Evolutionary conservation across 2,797 vertebrate species (phyloP).

Genomic region (Pteropus rufus): DNA sequence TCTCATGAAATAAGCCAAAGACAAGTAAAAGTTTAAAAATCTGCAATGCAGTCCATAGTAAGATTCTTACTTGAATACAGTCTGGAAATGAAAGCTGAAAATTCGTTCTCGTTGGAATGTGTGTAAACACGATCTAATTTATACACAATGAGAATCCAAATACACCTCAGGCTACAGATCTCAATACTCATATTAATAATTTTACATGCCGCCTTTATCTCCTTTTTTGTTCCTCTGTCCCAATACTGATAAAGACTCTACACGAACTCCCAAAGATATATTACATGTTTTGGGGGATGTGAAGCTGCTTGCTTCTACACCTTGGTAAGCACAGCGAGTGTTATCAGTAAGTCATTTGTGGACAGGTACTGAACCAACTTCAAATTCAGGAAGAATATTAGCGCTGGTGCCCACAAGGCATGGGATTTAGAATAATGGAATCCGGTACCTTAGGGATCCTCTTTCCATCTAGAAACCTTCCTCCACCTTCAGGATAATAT

Average conservation of each 20-base stretch:
- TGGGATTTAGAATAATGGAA: neutral
- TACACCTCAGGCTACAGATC: neutral
- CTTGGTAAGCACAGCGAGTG: neutral
- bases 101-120: neutral
- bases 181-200: neutral
- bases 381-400: neutral
- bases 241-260: neutral
- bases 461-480: neutral
- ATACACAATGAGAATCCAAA: neutral
- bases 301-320: neutral
- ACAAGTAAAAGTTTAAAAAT: neutral
- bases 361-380: neutral
- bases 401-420: neutral
- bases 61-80: neutral
- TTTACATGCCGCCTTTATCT: neutral
- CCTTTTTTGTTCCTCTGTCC: neutral
- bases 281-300: neutral
- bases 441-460: neutral
- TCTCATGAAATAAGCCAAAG: neutral
- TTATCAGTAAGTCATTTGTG: neutral
- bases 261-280: neutral
- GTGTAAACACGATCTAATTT: neutral
- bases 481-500: neutral
- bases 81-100: neutral
- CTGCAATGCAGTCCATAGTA: neutral